Evolutionary conservation across 1,140 invertebrate genomes (phyloP).

Genomic region (Drosophila jambulina): DNA sequence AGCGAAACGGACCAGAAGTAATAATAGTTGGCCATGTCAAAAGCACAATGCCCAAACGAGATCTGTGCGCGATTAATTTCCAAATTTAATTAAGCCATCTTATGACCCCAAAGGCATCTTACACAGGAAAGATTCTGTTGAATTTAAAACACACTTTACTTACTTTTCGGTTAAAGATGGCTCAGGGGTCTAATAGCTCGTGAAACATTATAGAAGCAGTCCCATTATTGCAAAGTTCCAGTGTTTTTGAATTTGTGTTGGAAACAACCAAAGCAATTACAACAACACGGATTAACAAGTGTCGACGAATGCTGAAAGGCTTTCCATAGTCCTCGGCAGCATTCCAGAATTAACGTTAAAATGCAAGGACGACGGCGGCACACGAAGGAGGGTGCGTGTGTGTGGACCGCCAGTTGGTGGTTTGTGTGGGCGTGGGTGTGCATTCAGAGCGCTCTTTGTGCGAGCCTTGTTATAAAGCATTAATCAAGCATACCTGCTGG

Average conservation of each 20-base stretch:
- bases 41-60: constrained; percentile 21
- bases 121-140: neutral
- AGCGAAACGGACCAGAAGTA: constrained; percentile 8
- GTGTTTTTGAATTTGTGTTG: neutral
- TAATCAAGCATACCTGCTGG: constrained; percentile 83
- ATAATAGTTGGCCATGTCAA: constrained; percentile 33
- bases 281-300: constrained; percentile 71
- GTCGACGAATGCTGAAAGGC: constrained; percentile 69
- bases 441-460: constrained; percentile 33
- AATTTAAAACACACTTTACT: neutral
- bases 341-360: constrained; percentile 83
- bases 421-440: constrained; percentile 39
- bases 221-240: neutral
- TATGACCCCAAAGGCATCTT: constrained; percentile 14
- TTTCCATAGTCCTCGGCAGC: constrained; percentile 58
- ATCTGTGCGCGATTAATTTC: constrained; percentile 27
- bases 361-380: constrained; percentile 56
- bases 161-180: neutral
- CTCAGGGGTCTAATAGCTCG: neutral
- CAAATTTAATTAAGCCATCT: constrained; percentile 55
- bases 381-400: constrained; percentile 19
- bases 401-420: constrained; percentile 45
- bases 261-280: constrained; percentile 34
- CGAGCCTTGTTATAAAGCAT: constrained; percentile 78
- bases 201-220: neutral